Percentiles rank a stretch among this genome's conserved stretches.
Conservation (phyloP, 2,113 vertebrate species). For the Sorex araneus region DNA sequence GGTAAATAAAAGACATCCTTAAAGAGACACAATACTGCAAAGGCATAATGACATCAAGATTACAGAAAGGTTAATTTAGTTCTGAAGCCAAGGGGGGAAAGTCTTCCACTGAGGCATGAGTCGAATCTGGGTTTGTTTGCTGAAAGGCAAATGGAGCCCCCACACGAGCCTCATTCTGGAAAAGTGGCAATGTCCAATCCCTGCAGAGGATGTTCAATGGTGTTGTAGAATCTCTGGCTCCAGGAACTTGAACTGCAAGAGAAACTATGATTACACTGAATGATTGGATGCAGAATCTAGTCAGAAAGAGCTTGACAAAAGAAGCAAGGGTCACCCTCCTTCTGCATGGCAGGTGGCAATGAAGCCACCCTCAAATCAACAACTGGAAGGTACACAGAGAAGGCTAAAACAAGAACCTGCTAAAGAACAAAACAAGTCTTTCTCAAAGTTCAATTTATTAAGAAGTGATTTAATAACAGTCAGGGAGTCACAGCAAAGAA, state of each 20-base stretch:
- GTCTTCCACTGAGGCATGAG: not conserved
- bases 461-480: not conserved
- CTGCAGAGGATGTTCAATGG: not conserved
- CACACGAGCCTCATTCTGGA: not conserved
- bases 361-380: not conserved
- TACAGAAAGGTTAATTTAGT: conserved; percentile 30
- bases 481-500: not conserved
- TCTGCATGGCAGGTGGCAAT: not conserved
- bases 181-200: not conserved
- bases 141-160: not conserved
- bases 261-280: not conserved
- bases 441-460: conserved; percentile 46
- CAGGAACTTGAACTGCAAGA: conserved; percentile 42
- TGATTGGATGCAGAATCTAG: not conserved
- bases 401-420: not conserved
- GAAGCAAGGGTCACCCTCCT: not conserved
- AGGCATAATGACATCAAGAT: conserved; percentile 3
- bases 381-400: not conserved
- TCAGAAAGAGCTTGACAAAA: conserved; percentile 24
- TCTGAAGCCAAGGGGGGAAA: not conserved
- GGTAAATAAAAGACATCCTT: conserved; percentile 14
- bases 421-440: not conserved
- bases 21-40: not conserved
- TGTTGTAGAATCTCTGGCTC: conserved; percentile 5
- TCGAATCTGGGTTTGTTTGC: conserved; percentile 19